Evolutionary conservation across 1,140 invertebrate genomes (phyloP).

Genomic region (Cherax destructor): DNA sequence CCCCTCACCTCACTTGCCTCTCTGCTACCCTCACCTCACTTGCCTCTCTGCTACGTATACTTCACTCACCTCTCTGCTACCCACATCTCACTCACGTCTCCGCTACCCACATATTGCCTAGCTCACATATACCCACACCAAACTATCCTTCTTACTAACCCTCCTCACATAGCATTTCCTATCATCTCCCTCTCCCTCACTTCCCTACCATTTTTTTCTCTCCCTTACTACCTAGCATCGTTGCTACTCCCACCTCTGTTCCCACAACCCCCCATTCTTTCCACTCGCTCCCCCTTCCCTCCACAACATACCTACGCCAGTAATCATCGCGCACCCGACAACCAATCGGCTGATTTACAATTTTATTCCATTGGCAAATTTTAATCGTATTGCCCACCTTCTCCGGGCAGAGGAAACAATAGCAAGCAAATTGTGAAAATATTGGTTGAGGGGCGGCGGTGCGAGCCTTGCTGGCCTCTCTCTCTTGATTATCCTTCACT

Average conservation of each 20-base stretch:
- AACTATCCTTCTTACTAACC: too few relatives aligned
- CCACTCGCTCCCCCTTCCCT: neutral
- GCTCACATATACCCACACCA: too few relatives aligned
- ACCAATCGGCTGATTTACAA: slow-evolving; percentile 42
- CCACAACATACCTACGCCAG: neutral
- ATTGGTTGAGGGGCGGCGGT: slow-evolving; percentile 28
- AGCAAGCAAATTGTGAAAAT: slow-evolving; percentile 56
- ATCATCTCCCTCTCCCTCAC: neutral
- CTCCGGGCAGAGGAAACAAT: slow-evolving; percentile 43
- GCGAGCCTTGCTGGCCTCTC: neutral
- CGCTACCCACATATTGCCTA: too few relatives aligned
- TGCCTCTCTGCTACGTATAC: too few relatives aligned
- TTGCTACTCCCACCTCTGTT: neutral
- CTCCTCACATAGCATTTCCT: neutral
- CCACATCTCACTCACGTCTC: too few relatives aligned
- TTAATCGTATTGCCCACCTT: slow-evolving; percentile 59
- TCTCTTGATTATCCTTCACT: neutral
- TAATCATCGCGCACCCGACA: neutral
- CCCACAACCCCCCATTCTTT: too few relatives aligned
- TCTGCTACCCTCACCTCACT: too few relatives aligned
- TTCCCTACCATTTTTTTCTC: neutral
- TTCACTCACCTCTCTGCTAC: too few relatives aligned
- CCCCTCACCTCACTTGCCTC: too few relatives aligned
- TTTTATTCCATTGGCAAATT: slow-evolving; percentile 65
- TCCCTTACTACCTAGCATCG: neutral